phyloP scores from a whole-genome alignment of 2,113 vertebrate genomes.

The Bos javanicus region DNA sequence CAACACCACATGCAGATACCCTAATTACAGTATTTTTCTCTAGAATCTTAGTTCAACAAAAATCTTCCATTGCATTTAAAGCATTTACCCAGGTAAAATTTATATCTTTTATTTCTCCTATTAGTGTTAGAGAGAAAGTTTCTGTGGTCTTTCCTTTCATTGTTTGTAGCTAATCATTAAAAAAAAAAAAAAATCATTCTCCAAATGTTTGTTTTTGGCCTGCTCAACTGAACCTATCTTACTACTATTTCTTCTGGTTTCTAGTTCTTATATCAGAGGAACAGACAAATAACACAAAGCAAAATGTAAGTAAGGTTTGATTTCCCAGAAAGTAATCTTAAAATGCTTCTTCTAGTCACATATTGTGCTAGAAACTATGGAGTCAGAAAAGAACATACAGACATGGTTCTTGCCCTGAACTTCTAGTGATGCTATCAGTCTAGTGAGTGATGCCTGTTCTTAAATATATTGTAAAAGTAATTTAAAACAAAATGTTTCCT shows the following conservation, averaged over 20 bases:
- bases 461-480: not conserved
- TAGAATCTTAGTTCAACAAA: conserved; percentile 74
- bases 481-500: not conserved
- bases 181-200: not conserved
- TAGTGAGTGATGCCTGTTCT: not conserved
- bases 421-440: not conserved
- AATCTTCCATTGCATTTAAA: conserved; percentile 66
- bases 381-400: not conserved
- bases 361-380: not conserved
- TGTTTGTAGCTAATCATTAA: conserved; percentile 47
- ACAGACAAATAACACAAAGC: not conserved
- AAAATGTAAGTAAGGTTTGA: not conserved
- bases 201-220: not conserved
- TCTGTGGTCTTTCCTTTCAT: conserved; percentile 23
- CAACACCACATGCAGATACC: conserved; percentile 52
- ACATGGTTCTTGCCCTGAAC: not conserved
- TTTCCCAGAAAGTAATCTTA: not conserved
- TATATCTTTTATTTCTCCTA: conserved; percentile 52
- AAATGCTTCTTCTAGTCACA: not conserved
- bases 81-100: conserved; percentile 62
- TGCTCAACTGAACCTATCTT: not conserved
- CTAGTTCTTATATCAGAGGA: not conserved
- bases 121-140: not conserved
- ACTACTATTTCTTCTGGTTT: not conserved
- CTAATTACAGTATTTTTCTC: conserved; percentile 52